phyloP scores from a whole-genome alignment of 2,888 invertebrate species.

The Monoplex corrugatus region DNA sequence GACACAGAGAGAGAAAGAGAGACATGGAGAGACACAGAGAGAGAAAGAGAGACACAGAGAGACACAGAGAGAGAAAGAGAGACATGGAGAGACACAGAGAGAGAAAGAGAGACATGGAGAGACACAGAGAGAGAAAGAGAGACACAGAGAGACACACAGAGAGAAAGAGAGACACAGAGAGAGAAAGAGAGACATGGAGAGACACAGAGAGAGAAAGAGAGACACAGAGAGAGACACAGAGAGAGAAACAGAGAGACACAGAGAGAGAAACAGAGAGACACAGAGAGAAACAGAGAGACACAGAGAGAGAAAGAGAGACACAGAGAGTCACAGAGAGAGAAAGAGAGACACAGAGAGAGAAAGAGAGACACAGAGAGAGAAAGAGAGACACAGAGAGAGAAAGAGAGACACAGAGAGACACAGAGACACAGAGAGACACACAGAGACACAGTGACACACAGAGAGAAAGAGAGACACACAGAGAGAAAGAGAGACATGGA shows the following conservation, averaged over 20 bases:
- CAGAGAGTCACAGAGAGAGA: too few relatives aligned
- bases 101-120: background rate
- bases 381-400: background rate
- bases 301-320: too few relatives aligned
- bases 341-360: background rate
- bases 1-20: background rate
- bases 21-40: background rate
- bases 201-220: background rate
- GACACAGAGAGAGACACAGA: background rate
- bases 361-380: background rate
- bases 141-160: background rate
- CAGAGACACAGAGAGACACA: background rate
- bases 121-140: background rate
- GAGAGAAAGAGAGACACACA: background rate
- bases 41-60: background rate
- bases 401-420: background rate
- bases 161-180: background rate
- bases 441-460: too few relatives aligned
- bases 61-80: background rate
- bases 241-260: background rate
- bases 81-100: background rate
- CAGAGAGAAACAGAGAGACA: background rate
- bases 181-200: background rate
- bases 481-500: background rate
- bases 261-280: background rate